Base-by-base conservation (phyloP, 1,140 invertebrate genomes). In the Theocolax elegans region DNA sequence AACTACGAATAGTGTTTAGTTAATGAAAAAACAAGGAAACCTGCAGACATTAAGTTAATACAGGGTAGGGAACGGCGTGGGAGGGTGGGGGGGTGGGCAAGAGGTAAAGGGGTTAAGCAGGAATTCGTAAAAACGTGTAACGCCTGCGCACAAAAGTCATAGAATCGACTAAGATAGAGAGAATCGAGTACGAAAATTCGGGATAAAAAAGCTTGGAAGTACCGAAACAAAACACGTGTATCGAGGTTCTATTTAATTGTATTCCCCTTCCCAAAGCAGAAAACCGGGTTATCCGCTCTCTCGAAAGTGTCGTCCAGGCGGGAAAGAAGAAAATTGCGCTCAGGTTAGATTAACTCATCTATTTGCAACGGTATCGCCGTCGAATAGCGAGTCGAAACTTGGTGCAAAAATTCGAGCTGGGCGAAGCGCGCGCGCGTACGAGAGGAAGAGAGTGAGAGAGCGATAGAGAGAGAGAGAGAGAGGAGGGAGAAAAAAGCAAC, bases 301-400 rank as follows among this genome's bases (percentile, higher is more conserved):
- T 3, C 44, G 7, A 29, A 19, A 42, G n/a, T 35, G 9, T 8
- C 17, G 40, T 3, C 13, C 3, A n/a, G n/a, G 15, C 10, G 29
- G n/a, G 27, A 7, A 25, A n/a, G 48, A 46, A 48, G 40, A 31
- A 58, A 56, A 67, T 67, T 56, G 51, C 38, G 49, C 63, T 44
- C 35, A n/a, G 63, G 49, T 58, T 67, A 48, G 65, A 59, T 58
- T 58, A 67, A 67, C 42, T 48, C 51, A 42, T 67, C 65, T 67
- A 38, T 58, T 67, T 67, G 0, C 21, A 15, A 25, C 29, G 38
- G 46, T 38, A n/a, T 13, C 23, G 40, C n/a, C 38, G 25, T 35
- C 42, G 59, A 29, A 23, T 13, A n/a, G 40, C 40, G 13, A 62
- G 25, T 49, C 51, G 25, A 56, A 54, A 44, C 38, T 54, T 56